These are phyloP conservation scores for Callionymus lyra DNA, from an alignment of 2,113 vertebrate genomes.

Conservation along the genomic window DNA sequence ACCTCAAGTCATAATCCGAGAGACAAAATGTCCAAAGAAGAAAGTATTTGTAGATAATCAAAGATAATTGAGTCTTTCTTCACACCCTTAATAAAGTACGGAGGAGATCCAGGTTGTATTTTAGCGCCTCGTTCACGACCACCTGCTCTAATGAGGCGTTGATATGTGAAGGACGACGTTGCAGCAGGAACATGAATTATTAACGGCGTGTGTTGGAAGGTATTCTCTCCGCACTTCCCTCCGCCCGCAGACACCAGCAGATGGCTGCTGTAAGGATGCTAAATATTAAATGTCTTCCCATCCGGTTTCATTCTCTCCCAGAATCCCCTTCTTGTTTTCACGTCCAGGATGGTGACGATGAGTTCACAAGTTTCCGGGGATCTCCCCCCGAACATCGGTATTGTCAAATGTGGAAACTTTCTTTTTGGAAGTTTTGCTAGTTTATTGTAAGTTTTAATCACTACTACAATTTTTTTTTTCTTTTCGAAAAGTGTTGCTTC, in stretches of 20 bases:
- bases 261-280: conserved; percentile 58
- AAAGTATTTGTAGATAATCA: too few relatives aligned
- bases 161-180: conserved; percentile 44
- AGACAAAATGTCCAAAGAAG: too few relatives aligned
- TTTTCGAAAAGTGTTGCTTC: too few relatives aligned
- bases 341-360: conserved; percentile 5
- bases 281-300: conserved; percentile 58
- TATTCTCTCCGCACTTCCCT: conserved; percentile 31
- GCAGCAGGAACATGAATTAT: conserved; percentile 62
- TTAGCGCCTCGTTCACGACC: conserved; percentile 5
- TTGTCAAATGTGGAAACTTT: too few relatives aligned
- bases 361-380: conserved; percentile 11
- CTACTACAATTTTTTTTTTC: too few relatives aligned
- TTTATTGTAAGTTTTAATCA: too few relatives aligned
- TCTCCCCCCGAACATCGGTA: conserved; percentile 24
- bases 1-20: too few relatives aligned
- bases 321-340: conserved; percentile 10
- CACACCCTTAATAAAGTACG: too few relatives aligned
- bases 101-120: conserved; percentile 42
- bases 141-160: conserved; percentile 45
- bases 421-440: too few relatives aligned
- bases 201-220: conserved; percentile 63
- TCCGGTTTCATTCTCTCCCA: not conserved
- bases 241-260: conserved; percentile 53
- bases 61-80: too few relatives aligned